A percentile compares a stretch with the other conserved stretches of the same genome.
These are phyloP conservation scores for Echeneis naucrates DNA, from an alignment of 2,797 vertebrate genomes.

Conservation along the genomic window DNA sequence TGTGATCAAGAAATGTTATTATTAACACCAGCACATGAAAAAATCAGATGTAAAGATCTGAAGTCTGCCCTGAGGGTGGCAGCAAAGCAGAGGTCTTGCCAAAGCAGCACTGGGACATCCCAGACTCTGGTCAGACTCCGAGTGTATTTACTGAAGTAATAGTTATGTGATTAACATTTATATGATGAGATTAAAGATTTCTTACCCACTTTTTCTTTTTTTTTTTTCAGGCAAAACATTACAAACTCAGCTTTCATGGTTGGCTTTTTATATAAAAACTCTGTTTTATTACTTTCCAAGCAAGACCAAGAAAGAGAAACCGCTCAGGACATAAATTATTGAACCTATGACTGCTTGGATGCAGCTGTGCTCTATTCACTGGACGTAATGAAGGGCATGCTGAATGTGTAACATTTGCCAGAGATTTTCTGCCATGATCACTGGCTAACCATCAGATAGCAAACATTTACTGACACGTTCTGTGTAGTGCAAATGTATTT, in stretches of 20 bases:
- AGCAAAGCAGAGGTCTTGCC: slow-evolving; percentile 46
- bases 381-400: slow-evolving; percentile 29
- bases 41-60: background rate
- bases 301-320: background rate
- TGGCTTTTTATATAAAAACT: background rate
- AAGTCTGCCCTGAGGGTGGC: slow-evolving; percentile 45
- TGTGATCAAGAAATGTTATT: background rate
- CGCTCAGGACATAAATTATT: background rate
- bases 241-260: background rate
- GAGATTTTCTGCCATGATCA: slow-evolving; percentile 39
- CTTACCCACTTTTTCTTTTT: background rate
- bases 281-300: background rate
- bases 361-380: slow-evolving; percentile 9
- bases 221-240: background rate
- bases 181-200: background rate
- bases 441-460: slow-evolving; percentile 62
- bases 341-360: slow-evolving; percentile 3
- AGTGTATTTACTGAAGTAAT: background rate
- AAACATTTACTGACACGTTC: slow-evolving; percentile 56
- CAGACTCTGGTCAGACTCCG: slow-evolving; percentile 4
- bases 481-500: slow-evolving; percentile 72
- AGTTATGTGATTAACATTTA: too few species aligned
- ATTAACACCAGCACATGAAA: background rate
- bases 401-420: slow-evolving; percentile 38
- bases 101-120: background rate